phyloP scores from a whole-genome alignment of 1,140 invertebrate species.

The Brachionus rotundiformis region DNA sequence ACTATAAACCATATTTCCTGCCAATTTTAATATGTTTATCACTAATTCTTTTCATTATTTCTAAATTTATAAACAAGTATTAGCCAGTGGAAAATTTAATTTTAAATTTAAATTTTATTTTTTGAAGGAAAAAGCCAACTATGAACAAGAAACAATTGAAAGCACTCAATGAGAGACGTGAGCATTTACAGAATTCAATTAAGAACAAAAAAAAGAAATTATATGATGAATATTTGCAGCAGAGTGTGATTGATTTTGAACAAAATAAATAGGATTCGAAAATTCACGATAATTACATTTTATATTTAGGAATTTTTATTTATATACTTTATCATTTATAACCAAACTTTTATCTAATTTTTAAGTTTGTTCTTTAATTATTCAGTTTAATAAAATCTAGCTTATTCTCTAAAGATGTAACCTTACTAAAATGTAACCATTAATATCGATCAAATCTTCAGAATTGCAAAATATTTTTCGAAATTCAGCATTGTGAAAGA shows the following conservation, averaged over 20 bases:
- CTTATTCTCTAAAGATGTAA: background rate
- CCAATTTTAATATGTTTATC: background rate
- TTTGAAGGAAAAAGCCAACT: slow-evolving; percentile 62
- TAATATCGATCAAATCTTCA: too few relatives aligned
- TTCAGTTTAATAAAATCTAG: background rate
- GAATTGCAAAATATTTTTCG: too few relatives aligned
- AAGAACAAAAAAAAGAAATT: slow-evolving; percentile 67
- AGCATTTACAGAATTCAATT: slow-evolving; percentile 65
- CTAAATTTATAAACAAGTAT: slow-evolving; percentile 23
- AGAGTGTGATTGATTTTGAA: slow-evolving; percentile 68
- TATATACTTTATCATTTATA: background rate
- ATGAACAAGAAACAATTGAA: slow-evolving; percentile 65
- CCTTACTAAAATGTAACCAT: too few relatives aligned
- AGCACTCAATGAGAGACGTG: slow-evolving; percentile 63
- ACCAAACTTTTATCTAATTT: background rate
- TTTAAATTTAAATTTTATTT: slow-evolving; percentile 51
- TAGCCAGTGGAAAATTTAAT: background rate
- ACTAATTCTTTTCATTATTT: slow-evolving; percentile 18
- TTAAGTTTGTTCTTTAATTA: background rate
- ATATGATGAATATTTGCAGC: slow-evolving; percentile 67
- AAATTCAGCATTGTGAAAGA: too few relatives aligned
- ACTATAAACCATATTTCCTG: slow-evolving; percentile 52
- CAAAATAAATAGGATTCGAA: background rate
- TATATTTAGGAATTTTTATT: background rate
- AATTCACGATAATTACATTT: background rate